A percentile compares a stretch with the other conserved stretches of the same genome.
These are phyloP conservation scores for Pilophorus perplexus DNA, from an alignment of 2,888 invertebrate genomes.

Conservation along the genomic window DNA sequence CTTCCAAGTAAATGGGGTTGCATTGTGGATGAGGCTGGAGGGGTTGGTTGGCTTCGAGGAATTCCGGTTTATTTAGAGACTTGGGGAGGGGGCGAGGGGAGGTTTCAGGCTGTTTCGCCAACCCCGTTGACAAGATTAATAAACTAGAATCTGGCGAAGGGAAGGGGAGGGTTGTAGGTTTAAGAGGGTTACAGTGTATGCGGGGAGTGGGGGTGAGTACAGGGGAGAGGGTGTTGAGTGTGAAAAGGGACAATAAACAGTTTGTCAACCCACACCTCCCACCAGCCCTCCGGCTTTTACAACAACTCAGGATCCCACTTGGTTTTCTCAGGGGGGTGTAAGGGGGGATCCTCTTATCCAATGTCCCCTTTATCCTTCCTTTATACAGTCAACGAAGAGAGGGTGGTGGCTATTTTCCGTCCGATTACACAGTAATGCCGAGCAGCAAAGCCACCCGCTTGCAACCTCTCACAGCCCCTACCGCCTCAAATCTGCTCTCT, in stretches of 20 bases:
- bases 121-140: conserved; percentile 39
- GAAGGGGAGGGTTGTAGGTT: neutral
- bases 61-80: conserved; percentile 36
- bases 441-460: no score
- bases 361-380: neutral
- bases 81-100: neutral
- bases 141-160: conserved; percentile 21
- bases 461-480: no score
- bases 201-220: neutral
- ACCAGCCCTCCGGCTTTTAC: neutral
- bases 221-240: conserved; percentile 2
- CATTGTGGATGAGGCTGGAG: neutral
- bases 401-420: conserved; percentile 32
- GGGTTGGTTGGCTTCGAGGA: conserved; percentile 23
- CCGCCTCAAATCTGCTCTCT: no score
- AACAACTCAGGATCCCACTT: no score
- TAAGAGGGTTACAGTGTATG: neutral
- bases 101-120: neutral
- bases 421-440: conserved; percentile 32
- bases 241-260: conserved; percentile 33
- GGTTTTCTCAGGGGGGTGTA: no score
- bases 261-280: conserved; percentile 26
- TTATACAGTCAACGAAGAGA: neutral
- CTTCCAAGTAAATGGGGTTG: conserved; percentile 26
- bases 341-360: neutral